Evolutionary conservation across 2,888 invertebrate genomes (phyloP).

Genomic region (Lepeophtheirus nordmannii): DNA sequence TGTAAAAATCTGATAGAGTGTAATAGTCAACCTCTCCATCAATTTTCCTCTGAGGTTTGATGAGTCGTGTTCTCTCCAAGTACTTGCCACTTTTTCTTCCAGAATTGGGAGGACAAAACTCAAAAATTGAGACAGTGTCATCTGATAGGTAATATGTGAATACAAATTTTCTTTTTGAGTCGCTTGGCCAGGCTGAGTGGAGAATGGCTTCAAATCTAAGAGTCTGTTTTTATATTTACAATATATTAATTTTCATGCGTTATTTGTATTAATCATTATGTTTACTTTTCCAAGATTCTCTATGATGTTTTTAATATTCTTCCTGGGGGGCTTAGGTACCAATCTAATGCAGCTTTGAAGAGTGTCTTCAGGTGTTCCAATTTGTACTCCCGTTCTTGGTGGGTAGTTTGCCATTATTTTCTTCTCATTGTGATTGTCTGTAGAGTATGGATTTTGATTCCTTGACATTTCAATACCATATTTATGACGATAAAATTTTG

Average conservation of each 20-base stretch:
- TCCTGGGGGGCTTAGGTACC: constrained; percentile 1
- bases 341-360: constrained; percentile 12
- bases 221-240: background rate
- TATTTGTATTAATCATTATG: background rate
- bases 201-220: constrained; percentile 8
- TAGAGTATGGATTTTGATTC: background rate
- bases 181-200: constrained; percentile 1
- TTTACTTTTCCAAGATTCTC: constrained; percentile 12
- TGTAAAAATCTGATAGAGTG: constrained; percentile 9
- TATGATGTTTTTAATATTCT: constrained; percentile 10
- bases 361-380: constrained; percentile 16
- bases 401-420: background rate
- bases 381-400: background rate
- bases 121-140: constrained; percentile 11
- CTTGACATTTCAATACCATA: background rate
- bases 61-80: constrained; percentile 1
- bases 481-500: background rate
- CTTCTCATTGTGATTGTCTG: background rate
- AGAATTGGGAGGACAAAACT: constrained; percentile 6
- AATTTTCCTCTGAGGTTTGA: background rate
- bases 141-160: constrained; percentile 12
- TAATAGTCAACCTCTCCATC: constrained; percentile 15
- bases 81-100: constrained; percentile 5
- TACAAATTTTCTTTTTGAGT: constrained; percentile 6
- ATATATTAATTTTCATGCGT: background rate